Base-by-base conservation (phyloP, 1,140 invertebrate genomes). In the Plutomurus gul region DNA sequence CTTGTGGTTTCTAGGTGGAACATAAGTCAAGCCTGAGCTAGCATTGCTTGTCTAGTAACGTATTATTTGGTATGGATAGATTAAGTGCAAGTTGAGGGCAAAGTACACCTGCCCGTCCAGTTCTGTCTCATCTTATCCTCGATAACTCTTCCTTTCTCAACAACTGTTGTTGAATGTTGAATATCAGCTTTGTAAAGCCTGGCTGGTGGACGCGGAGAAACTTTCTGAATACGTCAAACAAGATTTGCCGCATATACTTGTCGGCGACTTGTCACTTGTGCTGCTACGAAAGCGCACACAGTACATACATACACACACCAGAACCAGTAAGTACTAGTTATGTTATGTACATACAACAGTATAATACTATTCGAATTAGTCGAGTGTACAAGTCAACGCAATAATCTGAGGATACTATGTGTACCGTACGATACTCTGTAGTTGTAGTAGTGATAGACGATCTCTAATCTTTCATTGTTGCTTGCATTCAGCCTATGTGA, bases 171-270 rank as follows among this genome's bases (percentile, higher is more conserved):
- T 65, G 56, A 65, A 65, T 65, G 56, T 65, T 65, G 56, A 65
- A 65, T 65, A 65, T 65, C 56, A 65, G 56, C 56, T 65, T 65
- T 65, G 56, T 65, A 65, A 65, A 65, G 56, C 56, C 56, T 65
- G 56, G 56, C 36, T 65, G 18, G 30, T 65, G 27, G 25, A 65
- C 27, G n/a, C n/a, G 27, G 56, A 65, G 56, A 65, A 65, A 65
- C 56, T 65, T 65, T 65, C 56, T 36, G 56, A 65, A 65, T 33
- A 65, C 56, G 56, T 65, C 56, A 65, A 65, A 65, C 56, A 30
- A 65, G 56, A 65, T 65, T 65, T 65, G 56, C 56, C 56, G 56
- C 56, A 65, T 65, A 65, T 7, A 65, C n/a, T n/a, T n/a, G n/a
- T n/a, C n/a, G 56, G 36, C 56, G 36, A 65, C 56, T 65, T 65